Evolutionary conservation across 2,888 invertebrate species (phyloP).

Genomic region (Zeuzera pyrina): DNA sequence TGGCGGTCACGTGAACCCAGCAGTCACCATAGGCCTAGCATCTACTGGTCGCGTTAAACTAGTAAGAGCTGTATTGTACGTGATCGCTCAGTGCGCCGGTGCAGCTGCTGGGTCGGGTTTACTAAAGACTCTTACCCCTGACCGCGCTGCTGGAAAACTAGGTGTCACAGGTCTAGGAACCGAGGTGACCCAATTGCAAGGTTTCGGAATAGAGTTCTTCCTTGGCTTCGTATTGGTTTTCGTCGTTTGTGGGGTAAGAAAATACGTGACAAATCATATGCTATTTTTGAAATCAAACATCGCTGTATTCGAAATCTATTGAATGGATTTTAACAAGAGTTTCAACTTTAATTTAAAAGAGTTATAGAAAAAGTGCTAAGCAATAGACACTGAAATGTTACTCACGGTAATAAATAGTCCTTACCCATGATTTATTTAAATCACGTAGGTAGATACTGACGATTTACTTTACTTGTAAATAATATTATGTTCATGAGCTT

Average conservation of each 20-base stretch:
- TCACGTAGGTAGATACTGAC: too few relatives aligned
- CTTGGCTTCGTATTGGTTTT: conserved; percentile 90
- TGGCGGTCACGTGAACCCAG: conserved; percentile 94
- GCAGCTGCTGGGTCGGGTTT: conserved; percentile 85
- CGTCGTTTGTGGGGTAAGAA: conserved; percentile 90
- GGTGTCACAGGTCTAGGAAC: conserved; percentile 79
- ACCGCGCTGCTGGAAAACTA: conserved; percentile 71
- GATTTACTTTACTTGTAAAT: too few relatives aligned
- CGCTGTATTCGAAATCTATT: too few relatives aligned
- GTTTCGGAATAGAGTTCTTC: conserved; percentile 92
- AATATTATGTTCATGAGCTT: too few relatives aligned
- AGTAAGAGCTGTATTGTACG: conserved; percentile 82
- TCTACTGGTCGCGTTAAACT: conserved; percentile 85
- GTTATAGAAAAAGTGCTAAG: too few relatives aligned
- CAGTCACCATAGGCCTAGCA: conserved; percentile 87
- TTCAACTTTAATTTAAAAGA: too few relatives aligned
- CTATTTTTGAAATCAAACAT: too few relatives aligned
- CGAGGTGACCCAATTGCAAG: conserved; percentile 81
- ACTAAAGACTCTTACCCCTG: conserved; percentile 81
- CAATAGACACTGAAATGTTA: too few relatives aligned
- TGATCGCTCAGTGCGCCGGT: conserved; percentile 87
- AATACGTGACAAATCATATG: too few relatives aligned
- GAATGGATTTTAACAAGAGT: too few relatives aligned
- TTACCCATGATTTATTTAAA: too few relatives aligned
- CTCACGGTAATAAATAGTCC: too few relatives aligned